Percentiles rank a stretch among this genome's conserved stretches.
phyloP scores from a whole-genome alignment of 2,888 invertebrate species.

The Himalopsyche japonica region DNA sequence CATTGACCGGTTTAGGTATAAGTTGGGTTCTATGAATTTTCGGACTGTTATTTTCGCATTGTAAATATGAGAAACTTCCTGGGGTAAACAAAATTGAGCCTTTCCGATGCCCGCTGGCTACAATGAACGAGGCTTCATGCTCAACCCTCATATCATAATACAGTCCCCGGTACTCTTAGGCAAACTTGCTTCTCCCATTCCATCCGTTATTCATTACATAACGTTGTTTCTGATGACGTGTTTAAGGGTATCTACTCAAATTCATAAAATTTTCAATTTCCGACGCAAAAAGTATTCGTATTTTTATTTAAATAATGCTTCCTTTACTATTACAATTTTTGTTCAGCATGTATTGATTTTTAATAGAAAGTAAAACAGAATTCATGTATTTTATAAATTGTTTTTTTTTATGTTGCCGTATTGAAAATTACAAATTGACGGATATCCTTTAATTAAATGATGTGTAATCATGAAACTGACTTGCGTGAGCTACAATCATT shows the following conservation, averaged over 20 bases:
- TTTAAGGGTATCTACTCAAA: slow-evolving; percentile 5
- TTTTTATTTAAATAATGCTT: too few species aligned
- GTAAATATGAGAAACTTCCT: slow-evolving; percentile 39
- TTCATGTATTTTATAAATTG: too few species aligned
- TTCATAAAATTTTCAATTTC: slow-evolving; percentile 8
- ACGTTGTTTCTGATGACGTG: slow-evolving; percentile 25
- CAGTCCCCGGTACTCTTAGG: slow-evolving; percentile 10
- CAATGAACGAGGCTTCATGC: not conserved
- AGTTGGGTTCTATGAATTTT: not conserved
- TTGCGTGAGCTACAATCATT: too few species aligned
- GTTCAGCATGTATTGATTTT: too few species aligned
- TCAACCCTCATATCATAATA: slow-evolving; percentile 14
- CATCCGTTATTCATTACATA: slow-evolving; percentile 32
- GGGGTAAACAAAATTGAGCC: slow-evolving; percentile 34
- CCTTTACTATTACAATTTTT: too few species aligned
- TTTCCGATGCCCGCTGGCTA: slow-evolving; percentile 22
- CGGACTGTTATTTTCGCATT: slow-evolving; percentile 38
- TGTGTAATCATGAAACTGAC: too few species aligned
- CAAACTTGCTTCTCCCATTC: slow-evolving; percentile 22
- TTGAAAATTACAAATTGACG: too few species aligned
- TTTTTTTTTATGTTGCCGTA: too few species aligned
- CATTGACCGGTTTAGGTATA: not conserved
- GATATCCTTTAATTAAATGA: too few species aligned
- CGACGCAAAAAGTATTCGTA: not conserved
- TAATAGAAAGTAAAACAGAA: too few species aligned